Evolutionary conservation across 1,140 invertebrate species (phyloP), one percentile per base, ranked within the genome.

Genomic region (Sitodiplosis mosellana): DNA sequence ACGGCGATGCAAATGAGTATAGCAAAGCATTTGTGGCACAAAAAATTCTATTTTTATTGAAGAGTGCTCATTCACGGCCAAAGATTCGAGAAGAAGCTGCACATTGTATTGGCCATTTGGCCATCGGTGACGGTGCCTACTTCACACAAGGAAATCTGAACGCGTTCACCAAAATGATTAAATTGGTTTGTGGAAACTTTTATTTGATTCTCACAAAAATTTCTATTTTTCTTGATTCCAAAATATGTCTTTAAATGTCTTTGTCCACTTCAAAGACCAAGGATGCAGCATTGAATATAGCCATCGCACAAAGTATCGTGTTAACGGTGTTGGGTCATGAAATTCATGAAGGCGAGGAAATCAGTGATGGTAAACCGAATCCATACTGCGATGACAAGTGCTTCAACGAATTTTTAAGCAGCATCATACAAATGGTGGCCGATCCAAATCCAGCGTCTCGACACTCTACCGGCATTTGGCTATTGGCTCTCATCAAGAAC

Each of bases 361-460:
- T 3, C 33, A 4, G 14, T 21, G 41, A 18, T 18, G 37, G 14
- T 68, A 59, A 58, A 34, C 42, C 50, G 0, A 64, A 59, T 52
- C 12, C 45, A 0, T 55, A 63, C 40, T 63, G 59, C 49, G 52
- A 74, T 49, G 72, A 80, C 52, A 61, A 71, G 45, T 57, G 75
- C 2, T 65, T 88, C 12, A 69, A 74, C 40, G 77, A 77, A 67
- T 68, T 90, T 41, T 56, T 89, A 4, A 68, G 72, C 34, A 70
- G 81, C 55, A 62, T 93, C 17, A 71, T 92, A 33, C 72, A 73
- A 36, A 71, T 79, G 50, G 75, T 81, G 1, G 63, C 64, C 52
- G 75, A 80, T 55, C 72, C 78, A 0, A 88, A 94, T 72, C 88
- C 86, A 5, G 83, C 88, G 60, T 80, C 83, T 5, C 75, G 86